A percentile compares a stretch with the other conserved stretches of the same genome.
phyloP scores from a whole-genome alignment of 2,113 vertebrate species.

The Cephalopterus ornatus region DNA sequence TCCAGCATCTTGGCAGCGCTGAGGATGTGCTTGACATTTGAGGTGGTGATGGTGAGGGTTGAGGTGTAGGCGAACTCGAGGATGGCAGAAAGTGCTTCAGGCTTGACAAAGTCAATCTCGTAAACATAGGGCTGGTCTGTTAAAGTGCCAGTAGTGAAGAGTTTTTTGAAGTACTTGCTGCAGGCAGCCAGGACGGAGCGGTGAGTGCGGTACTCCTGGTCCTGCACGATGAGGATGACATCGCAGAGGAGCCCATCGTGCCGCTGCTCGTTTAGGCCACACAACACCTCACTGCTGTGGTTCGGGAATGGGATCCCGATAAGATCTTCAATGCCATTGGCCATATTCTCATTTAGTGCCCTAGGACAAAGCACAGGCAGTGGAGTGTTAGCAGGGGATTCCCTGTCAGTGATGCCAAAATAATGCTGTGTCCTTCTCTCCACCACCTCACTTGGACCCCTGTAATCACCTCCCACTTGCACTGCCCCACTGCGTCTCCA shows the following conservation, averaged over 20 bases:
- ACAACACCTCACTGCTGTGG: conserved; percentile 96
- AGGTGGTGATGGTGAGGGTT: conserved; percentile 92
- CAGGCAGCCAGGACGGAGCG: conserved; percentile 94
- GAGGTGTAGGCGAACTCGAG: conserved; percentile 98
- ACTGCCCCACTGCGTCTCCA: neutral
- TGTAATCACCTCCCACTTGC: neutral
- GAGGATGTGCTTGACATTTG: conserved; percentile 94
- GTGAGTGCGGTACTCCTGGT: conserved; percentile 95
- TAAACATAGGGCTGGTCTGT: conserved; percentile 86
- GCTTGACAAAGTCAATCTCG: conserved; percentile 95
- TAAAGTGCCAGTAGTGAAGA: conserved; percentile 89
- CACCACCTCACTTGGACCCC: neutral
- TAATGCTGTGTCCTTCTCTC: rapidly evolving
- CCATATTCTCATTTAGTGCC: conserved; percentile 86
- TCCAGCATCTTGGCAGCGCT: conserved; percentile 92
- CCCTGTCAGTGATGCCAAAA: rapidly evolving
- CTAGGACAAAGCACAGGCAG: conserved; percentile 66
- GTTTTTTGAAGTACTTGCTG: conserved; percentile 98
- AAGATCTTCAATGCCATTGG: conserved; percentile 90
- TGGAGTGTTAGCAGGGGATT: neutral
- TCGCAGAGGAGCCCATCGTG: conserved; percentile 93
- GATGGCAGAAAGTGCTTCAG: conserved; percentile 94
- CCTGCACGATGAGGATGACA: conserved; percentile 91
- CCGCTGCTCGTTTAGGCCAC: conserved; percentile 92
- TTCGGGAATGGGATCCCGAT: conserved; percentile 99